These are phyloP conservation scores for Lepus oiostolus DNA, from an alignment of 2,797 vertebrate genomes.

Conservation along the genomic window DNA sequence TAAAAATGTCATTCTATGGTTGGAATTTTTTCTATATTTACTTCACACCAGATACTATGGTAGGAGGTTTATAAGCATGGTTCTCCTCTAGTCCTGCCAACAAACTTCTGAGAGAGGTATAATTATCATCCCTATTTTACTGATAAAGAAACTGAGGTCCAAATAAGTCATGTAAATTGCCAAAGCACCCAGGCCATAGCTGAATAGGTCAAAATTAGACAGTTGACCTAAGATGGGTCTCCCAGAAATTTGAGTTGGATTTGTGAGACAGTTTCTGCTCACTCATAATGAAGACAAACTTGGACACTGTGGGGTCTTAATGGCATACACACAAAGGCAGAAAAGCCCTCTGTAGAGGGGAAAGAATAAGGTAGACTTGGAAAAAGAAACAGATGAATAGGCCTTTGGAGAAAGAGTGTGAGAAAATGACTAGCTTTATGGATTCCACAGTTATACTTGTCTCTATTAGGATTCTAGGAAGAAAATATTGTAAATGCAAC, in stretches of 20 bases:
- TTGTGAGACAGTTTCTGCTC: neutral
- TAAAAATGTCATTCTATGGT: too few species aligned
- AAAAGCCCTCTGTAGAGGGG: neutral
- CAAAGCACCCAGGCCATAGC: neutral
- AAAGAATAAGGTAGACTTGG: neutral
- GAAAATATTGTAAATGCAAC: neutral
- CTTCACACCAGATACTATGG: neutral
- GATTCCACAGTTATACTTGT: neutral
- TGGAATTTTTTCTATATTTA: neutral
- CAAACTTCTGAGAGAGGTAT: neutral
- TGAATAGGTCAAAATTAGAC: neutral
- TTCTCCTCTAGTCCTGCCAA: neutral
- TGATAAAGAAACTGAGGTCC: neutral
- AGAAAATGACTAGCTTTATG: neutral
- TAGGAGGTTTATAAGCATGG: neutral
- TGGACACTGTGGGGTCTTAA: neutral
- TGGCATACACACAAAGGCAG: neutral
- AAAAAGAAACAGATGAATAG: neutral
- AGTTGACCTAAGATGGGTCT: neutral
- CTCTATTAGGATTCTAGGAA: neutral
- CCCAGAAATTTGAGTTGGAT: neutral
- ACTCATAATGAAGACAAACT: neutral
- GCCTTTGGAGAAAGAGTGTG: neutral
- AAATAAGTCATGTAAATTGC: conserved; percentile 1
- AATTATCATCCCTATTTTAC: neutral